Base-by-base conservation (phyloP, 2,797 vertebrate genomes). In the Delichon dasypus region DNA sequence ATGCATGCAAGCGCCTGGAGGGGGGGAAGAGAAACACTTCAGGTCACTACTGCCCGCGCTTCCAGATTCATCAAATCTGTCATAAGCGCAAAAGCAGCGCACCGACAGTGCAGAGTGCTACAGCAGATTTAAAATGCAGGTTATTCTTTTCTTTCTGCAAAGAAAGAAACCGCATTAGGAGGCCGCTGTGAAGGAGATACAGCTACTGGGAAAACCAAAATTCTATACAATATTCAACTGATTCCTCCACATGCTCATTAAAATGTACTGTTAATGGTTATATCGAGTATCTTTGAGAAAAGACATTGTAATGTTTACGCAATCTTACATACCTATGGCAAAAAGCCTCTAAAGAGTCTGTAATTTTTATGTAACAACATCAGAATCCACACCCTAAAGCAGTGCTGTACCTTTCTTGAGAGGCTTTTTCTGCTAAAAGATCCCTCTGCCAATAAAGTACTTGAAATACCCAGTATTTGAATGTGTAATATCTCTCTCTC, bases 401-500 rank as follows among this genome's bases (percentile, higher is more conserved):
- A 78, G 27, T 17, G 22, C 22, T 45, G 44, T 30, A 47, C 30
- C 21, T 54, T 65, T 62, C 73, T 5, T 58, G 44, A 68, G 18
- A 68, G n/a, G 12, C 3, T 66, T 58, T 67, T 85, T 29, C 54
- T 64, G 36, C 48, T 13, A 12, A 73, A 80, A 83, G 18, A 61
- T 65, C 50, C n/a, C 54, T 65, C 36, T 9, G 25, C 21, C 40
- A 38, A 48, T 10, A 7, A 79, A 85, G 26, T 22, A 44, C 44
- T 66, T 2, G 1, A 91, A 94, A 88, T 26, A 90, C 9, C 6
- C 27, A 5, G 9, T 51, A 34, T 48, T 65, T 65, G 23, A 16
- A 48, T 0, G 0, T 38, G 16, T 26, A 45, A 2, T 26, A 36
- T 21, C 32, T 21, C 29, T 71, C n/a, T 51, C 53, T 38, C 55